Evolutionary conservation across 2,888 invertebrate genomes (phyloP).

Genomic region (Neelides folsomi): DNA sequence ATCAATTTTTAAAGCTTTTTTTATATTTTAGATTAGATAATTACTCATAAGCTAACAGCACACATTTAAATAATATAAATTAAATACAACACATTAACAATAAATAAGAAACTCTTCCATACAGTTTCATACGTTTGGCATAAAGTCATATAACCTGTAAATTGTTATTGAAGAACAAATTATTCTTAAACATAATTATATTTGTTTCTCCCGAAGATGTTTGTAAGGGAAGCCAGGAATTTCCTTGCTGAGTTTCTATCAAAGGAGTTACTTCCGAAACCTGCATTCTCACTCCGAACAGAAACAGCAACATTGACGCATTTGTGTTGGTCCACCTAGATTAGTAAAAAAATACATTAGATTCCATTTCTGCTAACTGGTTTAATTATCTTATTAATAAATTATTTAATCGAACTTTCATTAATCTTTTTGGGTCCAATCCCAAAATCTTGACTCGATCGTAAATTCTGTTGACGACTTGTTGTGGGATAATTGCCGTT

Average conservation of each 20-base stretch:
- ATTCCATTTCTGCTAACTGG: background rate
- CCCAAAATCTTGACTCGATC: conserved; percentile 32
- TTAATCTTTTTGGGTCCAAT: conserved; percentile 29
- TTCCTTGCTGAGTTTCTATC: conserved; percentile 32
- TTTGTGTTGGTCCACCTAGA: conserved; percentile 30
- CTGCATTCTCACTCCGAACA: conserved; percentile 31
- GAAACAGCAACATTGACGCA: conserved; percentile 33
- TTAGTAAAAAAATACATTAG: background rate
- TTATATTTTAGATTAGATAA: too few species aligned
- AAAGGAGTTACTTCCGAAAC: conserved; percentile 26
- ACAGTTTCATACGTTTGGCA: too few species aligned
- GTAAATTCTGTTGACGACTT: conserved; percentile 29
- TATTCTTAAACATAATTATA: conserved; percentile 22
- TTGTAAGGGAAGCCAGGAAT: conserved; percentile 30
- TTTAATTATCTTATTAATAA: background rate
- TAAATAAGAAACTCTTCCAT: background rate
- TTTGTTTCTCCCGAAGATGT: conserved; percentile 31
- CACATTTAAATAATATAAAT: too few species aligned
- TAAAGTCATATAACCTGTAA: too few species aligned
- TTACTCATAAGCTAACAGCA: too few species aligned
- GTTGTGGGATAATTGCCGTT: conserved; percentile 30
- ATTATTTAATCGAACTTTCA: conserved; percentile 17
- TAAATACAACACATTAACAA: background rate
- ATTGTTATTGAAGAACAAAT: background rate
- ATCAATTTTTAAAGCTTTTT: too few species aligned